phyloP scores from a whole-genome alignment of 2,888 invertebrate species.

The Ichneumoninae sp. region DNA sequence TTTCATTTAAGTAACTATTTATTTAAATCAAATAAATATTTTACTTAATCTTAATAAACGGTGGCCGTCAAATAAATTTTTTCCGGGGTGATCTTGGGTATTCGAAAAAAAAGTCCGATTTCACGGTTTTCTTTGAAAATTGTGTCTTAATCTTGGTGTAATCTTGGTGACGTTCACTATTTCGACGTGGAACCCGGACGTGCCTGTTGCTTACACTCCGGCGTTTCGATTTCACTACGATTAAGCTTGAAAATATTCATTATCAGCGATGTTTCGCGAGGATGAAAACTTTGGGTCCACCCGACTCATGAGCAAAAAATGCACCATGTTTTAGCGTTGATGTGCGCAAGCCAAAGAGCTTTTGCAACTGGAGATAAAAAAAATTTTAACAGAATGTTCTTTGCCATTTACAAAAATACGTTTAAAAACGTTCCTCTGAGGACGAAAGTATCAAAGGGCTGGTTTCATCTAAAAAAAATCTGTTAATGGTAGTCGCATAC shows the following conservation, averaged over 20 bases:
- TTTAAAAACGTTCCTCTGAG: neutral
- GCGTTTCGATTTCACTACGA: no score
- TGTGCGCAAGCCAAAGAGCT: neutral
- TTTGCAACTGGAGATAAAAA: neutral
- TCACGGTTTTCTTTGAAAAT: neutral
- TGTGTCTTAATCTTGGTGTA: neutral
- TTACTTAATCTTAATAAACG: no score
- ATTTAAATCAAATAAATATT: no score
- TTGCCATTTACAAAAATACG: neutral
- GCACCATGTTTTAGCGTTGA: neutral
- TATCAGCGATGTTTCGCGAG: no score
- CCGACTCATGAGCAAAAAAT: neutral
- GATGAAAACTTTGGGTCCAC: neutral
- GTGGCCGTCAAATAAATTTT: no score
- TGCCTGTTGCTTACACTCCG: no score
- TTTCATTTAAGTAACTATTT: no score
- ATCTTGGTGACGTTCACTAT: neutral
- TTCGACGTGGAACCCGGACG: neutral
- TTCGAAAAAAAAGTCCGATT: neutral
- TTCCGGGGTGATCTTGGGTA: no score
- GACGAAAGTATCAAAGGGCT: neutral
- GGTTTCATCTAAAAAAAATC: neutral
- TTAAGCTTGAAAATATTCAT: neutral
- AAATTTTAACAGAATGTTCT: neutral
- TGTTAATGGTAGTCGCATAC: neutral